Evolutionary conservation across 2,113 vertebrate species (phyloP), one percentile per base, ranked within the genome.

Genomic region (Brienomyrus brachyistius): DNA sequence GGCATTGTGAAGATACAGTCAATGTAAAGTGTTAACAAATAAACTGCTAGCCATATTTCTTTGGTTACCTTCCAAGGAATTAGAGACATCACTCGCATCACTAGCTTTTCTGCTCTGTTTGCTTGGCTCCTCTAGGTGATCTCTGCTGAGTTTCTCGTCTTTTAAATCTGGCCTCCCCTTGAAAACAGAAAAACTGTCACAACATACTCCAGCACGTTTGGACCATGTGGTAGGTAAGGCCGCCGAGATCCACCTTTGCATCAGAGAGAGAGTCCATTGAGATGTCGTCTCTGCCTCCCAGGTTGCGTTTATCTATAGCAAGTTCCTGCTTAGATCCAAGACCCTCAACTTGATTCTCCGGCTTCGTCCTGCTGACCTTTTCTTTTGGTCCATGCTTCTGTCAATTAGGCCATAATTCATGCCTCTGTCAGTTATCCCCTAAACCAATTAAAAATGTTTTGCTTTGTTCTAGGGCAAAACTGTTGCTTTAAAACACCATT

Each of bases 1-100:
- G n/a, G 62, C 62, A 70, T 11, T 5, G 10, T 70, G 62, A 31
- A 70, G 62, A 9, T 31, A 31, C 10, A 31, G 59, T 66, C 27
- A 66, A 70, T 31, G 62, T 13, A 11, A 27, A 66, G 62, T 10
- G 10, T 70, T 13, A 70, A 27, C 10, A 31, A 31, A 70, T 70
- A 13, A 27, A 70, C n/a, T 70, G 62, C 62, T 70, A 2, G 62
- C n/a, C 31, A 31, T 70, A 27, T 70, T 70, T 13, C 62, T 70
- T 84, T 47, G n/a, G 31, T 90, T 92, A 97, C 97, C 97, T 92
- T 97, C 97, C 92, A 97, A 91, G 2, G 94, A 31, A 0, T 94
- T 95, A 1, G 96, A 96, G 91, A 95, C 86, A 19, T 93, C 92
- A 0, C 96, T 97, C 31, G 94, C 86, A 19, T 93, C 89, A 0